Base-by-base conservation (phyloP, 2,888 invertebrate species). In the Drosophila ezoana region DNA sequence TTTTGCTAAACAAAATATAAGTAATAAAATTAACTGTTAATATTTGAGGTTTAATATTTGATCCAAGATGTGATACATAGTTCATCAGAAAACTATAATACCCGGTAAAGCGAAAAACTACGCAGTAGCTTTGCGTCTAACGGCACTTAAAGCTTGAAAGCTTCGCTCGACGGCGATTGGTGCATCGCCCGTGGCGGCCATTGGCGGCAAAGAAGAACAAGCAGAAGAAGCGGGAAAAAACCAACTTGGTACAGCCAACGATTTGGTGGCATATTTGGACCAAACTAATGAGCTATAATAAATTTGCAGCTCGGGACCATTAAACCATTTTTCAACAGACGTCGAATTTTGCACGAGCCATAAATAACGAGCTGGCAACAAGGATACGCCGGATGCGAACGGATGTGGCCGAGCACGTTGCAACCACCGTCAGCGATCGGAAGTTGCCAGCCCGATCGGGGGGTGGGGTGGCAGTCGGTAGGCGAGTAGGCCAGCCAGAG, bases 331-430 rank as follows among this genome's bases (percentile, higher is more conserved):
- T 87, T 85, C 84, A 87, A 72, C 87, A 82, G 63, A 72, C 79
- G 79, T 66, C 79, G 85, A 87, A 87, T 87, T 85, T 85, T 79
- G 86, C 85, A 87, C 82, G 81, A 87, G 82, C 85, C 81, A 87
- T 87, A 85, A 85, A 87, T 87, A 81, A 87, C 82, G 64, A 18
- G 61, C 54, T 51, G 58, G 28, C 61, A 66, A 71, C 67, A 70
- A 77, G 69, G 72, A 44, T 43, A 49, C 45, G 66, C 70, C 58
- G 69, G 64, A 69, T 62, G 38, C 49, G 53, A 51, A 57, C 70
- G 85, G 87, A 87, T 81, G 84, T 83, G 84, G 77, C 79, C 66
- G 72, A 63, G 79, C 83, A 83, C 83, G 83, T 81, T 69, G 57
- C 43, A 62, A 47, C 64, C 59, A 70, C 81, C 84, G 62, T 72